Evolutionary conservation across 1,140 invertebrate species (phyloP).

Genomic region (Sinella curviseta): DNA sequence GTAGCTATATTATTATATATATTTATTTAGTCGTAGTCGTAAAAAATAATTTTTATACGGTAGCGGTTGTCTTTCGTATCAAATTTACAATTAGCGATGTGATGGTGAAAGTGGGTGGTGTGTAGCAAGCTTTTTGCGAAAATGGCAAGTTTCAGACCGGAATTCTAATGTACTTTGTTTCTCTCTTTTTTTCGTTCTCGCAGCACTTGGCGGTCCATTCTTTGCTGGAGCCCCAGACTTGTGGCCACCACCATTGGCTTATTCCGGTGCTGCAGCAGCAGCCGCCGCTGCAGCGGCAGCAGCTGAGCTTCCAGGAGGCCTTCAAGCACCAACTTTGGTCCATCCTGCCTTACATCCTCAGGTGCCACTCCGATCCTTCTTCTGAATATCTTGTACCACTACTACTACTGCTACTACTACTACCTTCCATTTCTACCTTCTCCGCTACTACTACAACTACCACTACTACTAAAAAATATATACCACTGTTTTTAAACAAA

Average conservation of each 20-base stretch:
- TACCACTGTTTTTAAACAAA: not conserved
- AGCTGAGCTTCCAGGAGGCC: constrained; percentile 72
- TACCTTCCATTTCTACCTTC: constrained; percentile 17
- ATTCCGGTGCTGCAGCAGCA: constrained; percentile 58
- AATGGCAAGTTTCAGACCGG: not conserved
- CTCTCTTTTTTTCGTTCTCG: not conserved
- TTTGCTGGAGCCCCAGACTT: constrained; percentile 88
- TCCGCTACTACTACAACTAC: constrained; percentile 10
- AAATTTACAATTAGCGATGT: too few relatives aligned
- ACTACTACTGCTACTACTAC: constrained; percentile 16
- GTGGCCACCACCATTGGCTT: constrained; percentile 89
- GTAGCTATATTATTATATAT: constrained; percentile 3
- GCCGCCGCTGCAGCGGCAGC: constrained; percentile 68
- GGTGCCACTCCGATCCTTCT: constrained; percentile 92
- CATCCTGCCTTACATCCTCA: constrained; percentile 95
- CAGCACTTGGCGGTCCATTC: constrained; percentile 90
- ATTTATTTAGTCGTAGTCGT: too few relatives aligned
- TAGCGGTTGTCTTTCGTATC: too few relatives aligned
- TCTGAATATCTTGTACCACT: constrained; percentile 81
- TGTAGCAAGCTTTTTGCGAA: not conserved
- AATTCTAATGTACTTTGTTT: constrained; percentile 19
- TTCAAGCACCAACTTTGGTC: constrained; percentile 84
- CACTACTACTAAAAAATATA: not conserved
- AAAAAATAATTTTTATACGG: too few relatives aligned
- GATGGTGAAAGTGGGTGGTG: too few relatives aligned